Evolutionary conservation across 1,140 invertebrate genomes (phyloP), one percentile per base, ranked within the genome.

Genomic region (Akabosia matsudoensis): DNA sequence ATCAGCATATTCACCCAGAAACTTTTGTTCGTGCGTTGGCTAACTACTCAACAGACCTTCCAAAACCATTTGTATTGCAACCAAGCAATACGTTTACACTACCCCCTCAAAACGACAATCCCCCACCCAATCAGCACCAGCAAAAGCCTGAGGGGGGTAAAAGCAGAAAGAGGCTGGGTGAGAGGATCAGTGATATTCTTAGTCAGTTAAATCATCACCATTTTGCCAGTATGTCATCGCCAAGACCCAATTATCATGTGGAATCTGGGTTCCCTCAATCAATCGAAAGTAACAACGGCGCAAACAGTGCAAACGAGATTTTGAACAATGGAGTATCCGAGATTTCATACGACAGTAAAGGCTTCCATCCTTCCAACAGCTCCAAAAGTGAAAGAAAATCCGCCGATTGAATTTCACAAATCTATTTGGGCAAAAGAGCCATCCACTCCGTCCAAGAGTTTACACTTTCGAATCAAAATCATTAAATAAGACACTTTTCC

Each of bases 381-480:
- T 67, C 61, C 61, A 28, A 67, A 67, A 30, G 10, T 31, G 4
- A 67, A 67, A 7, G 3, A 7, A 4, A 67, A 67, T 67, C 61
- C 61, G 10, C 61, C 61, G 13, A 67, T 67, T 31, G 61, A 67
- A 30, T 67, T 67, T 67, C 61, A 67, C 61, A 67, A 67, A 31
- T 67, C 61, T 7, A n/a, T 10, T 10, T 67, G 61, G 61, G 61
- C 61, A 24, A 67, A 67, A 31, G 61, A 67, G n/a, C 61, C 61
- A 16, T 2, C 30, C 4, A 28, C 31, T 31, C 61, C 61, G 28
- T 67, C 61, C 3, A 67, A 67, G 22, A 67, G 61, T 67, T 67
- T 67, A 67, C 61, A 67, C n/a, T 67, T 67, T 30, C 28, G 31
- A 67, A 67, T 67, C 28, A 67, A 67, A n/a, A 67, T 67, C 10